Evolutionary conservation across 2,888 invertebrate genomes (phyloP), one percentile per base, ranked within the genome.

Genomic region (Adelphocoris suturalis): DNA sequence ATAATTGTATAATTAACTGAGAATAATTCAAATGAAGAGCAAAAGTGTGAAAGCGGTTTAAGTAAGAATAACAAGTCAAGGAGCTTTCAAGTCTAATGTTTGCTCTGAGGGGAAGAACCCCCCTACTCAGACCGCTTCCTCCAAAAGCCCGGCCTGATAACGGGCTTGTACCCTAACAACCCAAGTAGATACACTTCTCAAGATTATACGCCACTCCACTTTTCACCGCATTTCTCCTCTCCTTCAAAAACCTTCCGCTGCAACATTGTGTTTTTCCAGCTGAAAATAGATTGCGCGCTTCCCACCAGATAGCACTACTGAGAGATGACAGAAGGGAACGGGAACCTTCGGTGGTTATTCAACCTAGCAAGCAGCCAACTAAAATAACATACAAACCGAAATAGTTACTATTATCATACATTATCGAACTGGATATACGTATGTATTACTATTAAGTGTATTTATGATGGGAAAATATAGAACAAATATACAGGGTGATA

Each of bases 171-270:
- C 16, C 85, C 85, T 61, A 82, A 85, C 52, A 85, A 85, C 27
- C 85, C 85, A 57, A 85, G 85, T 85, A 85, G 85, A 85, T 85
- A 85, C 85, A 61, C 85, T 85, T 61, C 37, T 61, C 85, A 85
- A 85, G 85, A 85, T 85, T 85, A 85, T 61, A 57, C 85, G 5
- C 85, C 61, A 61, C 85, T 85, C 57, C 19, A 61, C 85, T 85
- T 85, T 85, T 28, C 27, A 28, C 61, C 78, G 78, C 78, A 78
- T 78, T 78, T 28, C 46, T n/a, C 78, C 78, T n/a, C 28, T 9
- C n/a, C 46, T 16, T 46, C 78, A 68, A 23, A 23, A 68, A 19
- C 23, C 68, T 16, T 46, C n/a, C 78, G 46, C 14, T 16, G 37
- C 14, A 47, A 47, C 12, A 46, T 78, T 78, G 78, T 78, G 78